Evolutionary conservation across 1,140 invertebrate species (phyloP).

Genomic region (Anoplolepis gracilipes): DNA sequence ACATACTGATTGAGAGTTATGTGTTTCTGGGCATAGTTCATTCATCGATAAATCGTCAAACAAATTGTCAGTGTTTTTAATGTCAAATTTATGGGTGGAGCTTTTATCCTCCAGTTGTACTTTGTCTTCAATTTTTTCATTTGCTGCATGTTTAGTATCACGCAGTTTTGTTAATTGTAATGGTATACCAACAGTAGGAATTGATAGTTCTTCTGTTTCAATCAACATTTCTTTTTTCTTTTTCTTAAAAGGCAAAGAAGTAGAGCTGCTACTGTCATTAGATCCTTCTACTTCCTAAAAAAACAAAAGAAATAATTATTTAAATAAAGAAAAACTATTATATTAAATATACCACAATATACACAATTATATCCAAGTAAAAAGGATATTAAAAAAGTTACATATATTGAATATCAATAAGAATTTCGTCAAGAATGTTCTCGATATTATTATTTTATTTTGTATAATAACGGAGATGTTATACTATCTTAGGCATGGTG

Average conservation of each 20-base stretch:
- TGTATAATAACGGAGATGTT: too few relatives aligned
- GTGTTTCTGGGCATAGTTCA: conserved; percentile 26
- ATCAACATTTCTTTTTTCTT: conserved; percentile 37
- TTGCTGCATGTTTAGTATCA: conserved; percentile 54
- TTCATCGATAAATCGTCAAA: conserved; percentile 42
- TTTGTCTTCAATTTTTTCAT: conserved; percentile 40
- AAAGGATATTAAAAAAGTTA: neutral
- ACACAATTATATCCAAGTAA: neutral
- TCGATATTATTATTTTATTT: too few relatives aligned
- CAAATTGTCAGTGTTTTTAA: conserved; percentile 17
- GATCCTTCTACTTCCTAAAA: conserved; percentile 56
- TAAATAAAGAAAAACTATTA: neutral
- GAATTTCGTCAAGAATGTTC: too few relatives aligned
- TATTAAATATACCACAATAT: neutral
- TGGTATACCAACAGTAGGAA: conserved; percentile 53
- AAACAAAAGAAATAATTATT: neutral
- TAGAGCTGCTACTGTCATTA: neutral
- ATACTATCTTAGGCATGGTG: too few relatives aligned
- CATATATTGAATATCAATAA: neutral
- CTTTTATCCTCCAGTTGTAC: conserved; percentile 42
- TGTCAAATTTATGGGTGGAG: conserved; percentile 8
- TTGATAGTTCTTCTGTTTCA: conserved; percentile 39
- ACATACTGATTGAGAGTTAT: conserved; percentile 39
- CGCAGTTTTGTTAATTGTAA: conserved; percentile 62
- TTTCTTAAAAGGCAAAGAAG: conserved; percentile 4